Evolutionary conservation across 1,140 invertebrate species (phyloP).

Genomic region (Hirudo medicinalis): DNA sequence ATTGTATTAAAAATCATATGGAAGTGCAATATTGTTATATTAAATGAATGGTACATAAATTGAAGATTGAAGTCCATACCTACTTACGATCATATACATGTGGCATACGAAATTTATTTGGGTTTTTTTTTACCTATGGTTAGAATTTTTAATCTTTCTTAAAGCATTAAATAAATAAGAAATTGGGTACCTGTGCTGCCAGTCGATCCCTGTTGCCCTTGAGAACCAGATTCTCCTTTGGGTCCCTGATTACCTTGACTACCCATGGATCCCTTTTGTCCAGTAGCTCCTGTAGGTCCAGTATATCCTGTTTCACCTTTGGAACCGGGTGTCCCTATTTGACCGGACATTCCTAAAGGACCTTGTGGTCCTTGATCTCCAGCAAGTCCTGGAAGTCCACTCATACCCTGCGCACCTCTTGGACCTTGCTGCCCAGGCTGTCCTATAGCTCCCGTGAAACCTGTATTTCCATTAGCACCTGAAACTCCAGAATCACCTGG

Average conservation of each 20-base stretch:
- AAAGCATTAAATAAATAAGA: neutral
- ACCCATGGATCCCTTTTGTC: slow-evolving; percentile 17
- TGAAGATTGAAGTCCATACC: too few relatives aligned
- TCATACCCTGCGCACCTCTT: slow-evolving; percentile 21
- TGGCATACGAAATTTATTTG: too few relatives aligned
- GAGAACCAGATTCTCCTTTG: slow-evolving; percentile 14
- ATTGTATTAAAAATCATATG: neutral
- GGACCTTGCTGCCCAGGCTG: slow-evolving; percentile 23
- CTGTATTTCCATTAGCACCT: slow-evolving; percentile 19
- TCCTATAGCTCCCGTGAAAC: slow-evolving; percentile 19
- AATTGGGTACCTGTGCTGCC: slow-evolving; percentile 8
- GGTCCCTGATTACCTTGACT: neutral
- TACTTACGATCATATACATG: too few relatives aligned
- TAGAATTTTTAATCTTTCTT: neutral
- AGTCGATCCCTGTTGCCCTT: slow-evolving; percentile 11
- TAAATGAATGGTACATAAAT: too few relatives aligned
- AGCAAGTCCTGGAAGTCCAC: slow-evolving; percentile 21
- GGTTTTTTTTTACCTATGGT: too few relatives aligned
- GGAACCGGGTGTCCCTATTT: slow-evolving; percentile 2
- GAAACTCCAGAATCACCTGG: slow-evolving; percentile 15
- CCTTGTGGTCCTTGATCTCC: slow-evolving; percentile 12
- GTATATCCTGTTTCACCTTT: slow-evolving; percentile 15
- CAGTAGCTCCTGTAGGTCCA: slow-evolving; percentile 13
- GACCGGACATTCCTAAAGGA: slow-evolving; percentile 7
- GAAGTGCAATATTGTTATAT: neutral